Conservation (phyloP, 2,113 vertebrate species). For the Channa argus region DNA sequence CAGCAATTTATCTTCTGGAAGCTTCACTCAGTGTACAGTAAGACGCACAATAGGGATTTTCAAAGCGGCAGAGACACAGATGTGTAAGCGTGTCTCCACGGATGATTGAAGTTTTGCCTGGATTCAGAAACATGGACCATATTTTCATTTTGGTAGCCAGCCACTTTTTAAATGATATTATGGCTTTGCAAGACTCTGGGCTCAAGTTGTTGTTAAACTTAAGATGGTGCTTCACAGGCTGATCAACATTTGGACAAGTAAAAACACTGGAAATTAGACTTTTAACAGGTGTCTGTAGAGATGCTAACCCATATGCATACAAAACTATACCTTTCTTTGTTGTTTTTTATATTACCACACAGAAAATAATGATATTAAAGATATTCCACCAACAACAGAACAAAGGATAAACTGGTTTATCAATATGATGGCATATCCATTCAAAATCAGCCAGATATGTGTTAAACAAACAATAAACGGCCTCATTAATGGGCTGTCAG, state of each 20-base stretch:
- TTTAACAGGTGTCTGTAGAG: not conserved
- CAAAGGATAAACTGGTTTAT: constrained; percentile 25
- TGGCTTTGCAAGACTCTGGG: constrained; percentile 1
- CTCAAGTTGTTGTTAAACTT: constrained; percentile 15
- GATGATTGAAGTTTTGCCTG: constrained; percentile 22
- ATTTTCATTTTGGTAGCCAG: constrained; percentile 26
- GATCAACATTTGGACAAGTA: no score
- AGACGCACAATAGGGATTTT: constrained; percentile 15
- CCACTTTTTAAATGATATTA: constrained; percentile 4
- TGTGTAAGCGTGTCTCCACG: constrained; percentile 36
- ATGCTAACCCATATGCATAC: not conserved
- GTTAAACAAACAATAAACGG: constrained; percentile 48
- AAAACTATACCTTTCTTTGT: not conserved
- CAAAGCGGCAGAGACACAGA: constrained; percentile 35
- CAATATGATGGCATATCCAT: constrained; percentile 1
- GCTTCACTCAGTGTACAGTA: constrained; percentile 41
- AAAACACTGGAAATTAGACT: not conserved
- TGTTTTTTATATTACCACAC: not conserved
- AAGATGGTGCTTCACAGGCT: no score
- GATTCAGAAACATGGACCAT: constrained; percentile 26
- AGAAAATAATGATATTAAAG: not conserved
- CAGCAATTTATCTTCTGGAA: constrained; percentile 39
- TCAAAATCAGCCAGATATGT: constrained; percentile 39
- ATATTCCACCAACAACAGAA: not conserved
- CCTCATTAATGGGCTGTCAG: constrained; percentile 64